Percentiles rank a stretch among this genome's conserved stretches.
phyloP scores from a whole-genome alignment of 2,888 invertebrate genomes.

The Romanomermis culicivorax region DNA sequence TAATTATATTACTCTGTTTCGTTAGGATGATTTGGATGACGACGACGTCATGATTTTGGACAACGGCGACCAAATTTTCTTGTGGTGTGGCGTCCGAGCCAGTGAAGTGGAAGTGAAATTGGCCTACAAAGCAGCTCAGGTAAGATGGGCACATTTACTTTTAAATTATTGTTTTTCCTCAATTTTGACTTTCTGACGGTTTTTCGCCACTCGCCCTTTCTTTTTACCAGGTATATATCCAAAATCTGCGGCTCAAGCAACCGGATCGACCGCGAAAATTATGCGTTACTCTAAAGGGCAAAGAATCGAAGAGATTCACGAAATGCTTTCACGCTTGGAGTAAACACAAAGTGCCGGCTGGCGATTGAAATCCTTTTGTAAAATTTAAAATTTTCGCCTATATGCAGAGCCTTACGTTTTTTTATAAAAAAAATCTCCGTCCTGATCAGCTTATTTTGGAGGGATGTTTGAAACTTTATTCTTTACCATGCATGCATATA shows the following conservation, averaged over 20 bases:
- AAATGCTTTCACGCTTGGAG: conserved; percentile 99
- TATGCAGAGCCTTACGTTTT: too few species aligned
- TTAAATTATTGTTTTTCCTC: background rate
- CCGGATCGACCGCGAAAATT: conserved; percentile 71
- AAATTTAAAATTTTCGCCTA: too few species aligned
- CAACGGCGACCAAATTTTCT: conserved; percentile 86
- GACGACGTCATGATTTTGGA: conserved; percentile 99
- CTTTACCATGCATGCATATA: too few species aligned
- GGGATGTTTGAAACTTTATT: too few species aligned
- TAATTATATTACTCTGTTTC: too few species aligned
- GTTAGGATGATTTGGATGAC: conserved; percentile 85
- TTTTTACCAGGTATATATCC: conserved; percentile 68
- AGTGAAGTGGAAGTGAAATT: conserved; percentile 97
- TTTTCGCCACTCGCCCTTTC: background rate
- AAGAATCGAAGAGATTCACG: conserved; percentile 77
- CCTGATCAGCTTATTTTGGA: too few species aligned
- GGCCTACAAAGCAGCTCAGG: conserved; percentile 92
- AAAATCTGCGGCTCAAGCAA: conserved; percentile 83
- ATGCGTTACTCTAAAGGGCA: conserved; percentile 78
- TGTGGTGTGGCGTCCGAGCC: conserved; percentile 88
- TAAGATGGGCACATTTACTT: conserved; percentile 29
- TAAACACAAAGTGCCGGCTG: conserved; percentile 53
- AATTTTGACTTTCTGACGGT: background rate
- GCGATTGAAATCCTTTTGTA: too few species aligned
- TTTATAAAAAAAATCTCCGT: too few species aligned